Evolutionary conservation across 1,140 invertebrate species (phyloP).

Genomic region (Drosophila tristis): DNA sequence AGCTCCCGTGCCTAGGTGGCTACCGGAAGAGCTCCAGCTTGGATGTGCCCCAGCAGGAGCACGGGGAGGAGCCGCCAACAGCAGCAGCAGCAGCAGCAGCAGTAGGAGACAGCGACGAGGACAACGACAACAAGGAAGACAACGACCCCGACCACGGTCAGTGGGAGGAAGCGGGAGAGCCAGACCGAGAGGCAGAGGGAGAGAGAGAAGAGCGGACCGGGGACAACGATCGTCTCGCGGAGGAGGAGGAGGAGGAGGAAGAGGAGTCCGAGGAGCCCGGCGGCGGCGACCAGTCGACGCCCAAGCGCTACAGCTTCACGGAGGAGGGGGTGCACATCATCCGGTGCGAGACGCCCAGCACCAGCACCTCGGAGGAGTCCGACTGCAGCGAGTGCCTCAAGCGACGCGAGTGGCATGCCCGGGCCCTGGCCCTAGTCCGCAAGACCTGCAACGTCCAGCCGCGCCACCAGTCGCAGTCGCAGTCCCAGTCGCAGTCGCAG

Average conservation of each 20-base stretch:
- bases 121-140: not conserved
- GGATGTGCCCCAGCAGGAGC: constrained; percentile 87
- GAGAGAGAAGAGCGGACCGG: not conserved
- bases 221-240: constrained; percentile 4
- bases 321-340: constrained; percentile 87
- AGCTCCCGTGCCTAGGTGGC: constrained; percentile 21
- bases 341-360: constrained; percentile 81
- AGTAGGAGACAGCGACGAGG: constrained; percentile 13
- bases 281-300: constrained; percentile 79
- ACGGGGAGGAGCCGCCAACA: constrained; percentile 30
- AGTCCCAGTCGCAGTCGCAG: constrained; percentile 17
- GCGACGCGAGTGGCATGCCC: constrained; percentile 83
- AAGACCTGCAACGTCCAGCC: constrained; percentile 84
- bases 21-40: constrained; percentile 88
- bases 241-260: not conserved
- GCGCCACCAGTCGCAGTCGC: constrained; percentile 19
- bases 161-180: not conserved
- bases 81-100: not conserved
- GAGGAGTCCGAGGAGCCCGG: constrained; percentile 21
- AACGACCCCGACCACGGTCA: constrained; percentile 10
- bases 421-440: constrained; percentile 76
- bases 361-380: constrained; percentile 82
- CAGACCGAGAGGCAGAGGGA: not conserved
- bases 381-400: constrained; percentile 83
- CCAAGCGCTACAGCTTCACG: constrained; percentile 88